A percentile compares a stretch with the other conserved stretches of the same genome.
phyloP scores from a whole-genome alignment of 2,888 invertebrate genomes.

The Tuberolachnus salignus region DNA sequence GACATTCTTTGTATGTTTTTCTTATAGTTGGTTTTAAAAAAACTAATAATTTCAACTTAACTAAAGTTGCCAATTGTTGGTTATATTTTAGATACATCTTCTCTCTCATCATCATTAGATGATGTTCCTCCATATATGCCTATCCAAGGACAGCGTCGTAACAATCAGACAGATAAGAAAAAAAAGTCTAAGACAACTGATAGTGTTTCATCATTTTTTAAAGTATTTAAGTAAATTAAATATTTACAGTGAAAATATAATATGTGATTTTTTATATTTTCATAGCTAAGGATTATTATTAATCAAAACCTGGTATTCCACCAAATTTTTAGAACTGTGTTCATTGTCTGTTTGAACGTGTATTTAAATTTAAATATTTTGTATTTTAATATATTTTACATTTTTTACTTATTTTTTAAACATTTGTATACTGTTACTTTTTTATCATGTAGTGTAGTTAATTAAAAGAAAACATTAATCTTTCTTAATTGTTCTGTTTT shows the following conservation, averaged over 20 bases:
- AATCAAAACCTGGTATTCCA: constrained; percentile 53
- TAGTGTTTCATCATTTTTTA: constrained; percentile 60
- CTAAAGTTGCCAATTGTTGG: background rate
- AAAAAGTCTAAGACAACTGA: constrained; percentile 69
- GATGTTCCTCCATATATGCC: constrained; percentile 76
- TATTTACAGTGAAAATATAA: background rate
- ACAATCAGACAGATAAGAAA: constrained; percentile 69
- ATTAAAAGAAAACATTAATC: no score
- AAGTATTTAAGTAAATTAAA: constrained; percentile 41
- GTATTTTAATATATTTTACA: no score
- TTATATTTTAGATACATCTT: constrained; percentile 12
- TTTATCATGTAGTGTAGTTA: no score
- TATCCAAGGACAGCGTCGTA: constrained; percentile 75
- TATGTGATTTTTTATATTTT: constrained; percentile 34
- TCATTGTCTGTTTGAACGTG: constrained; percentile 8
- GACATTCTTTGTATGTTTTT: constrained; percentile 17
- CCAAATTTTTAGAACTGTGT: constrained; percentile 38
- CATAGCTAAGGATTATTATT: constrained; percentile 12
- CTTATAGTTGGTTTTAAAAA: no score
- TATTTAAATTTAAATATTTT: background rate
- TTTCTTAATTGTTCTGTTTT: no score
- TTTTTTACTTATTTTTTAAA: no score
- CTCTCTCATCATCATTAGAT: constrained; percentile 44
- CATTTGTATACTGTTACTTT: background rate
- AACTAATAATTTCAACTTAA: background rate